These are phyloP conservation scores for Adela reaumurella DNA, from an alignment of 2,888 invertebrate genomes.

Conservation along the genomic window DNA sequence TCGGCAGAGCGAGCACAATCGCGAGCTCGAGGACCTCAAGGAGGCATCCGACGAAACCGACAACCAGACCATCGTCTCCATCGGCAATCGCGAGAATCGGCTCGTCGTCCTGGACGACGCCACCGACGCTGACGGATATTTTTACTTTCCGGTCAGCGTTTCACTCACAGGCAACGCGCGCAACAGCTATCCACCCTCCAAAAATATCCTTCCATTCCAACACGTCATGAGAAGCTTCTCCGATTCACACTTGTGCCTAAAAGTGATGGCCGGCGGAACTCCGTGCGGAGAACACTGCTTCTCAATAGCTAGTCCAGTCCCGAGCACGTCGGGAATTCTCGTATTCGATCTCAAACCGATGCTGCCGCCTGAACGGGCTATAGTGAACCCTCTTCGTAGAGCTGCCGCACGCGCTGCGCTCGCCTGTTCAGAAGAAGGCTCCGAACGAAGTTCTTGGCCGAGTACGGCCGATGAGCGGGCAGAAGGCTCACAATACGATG, in stretches of 20 bases:
- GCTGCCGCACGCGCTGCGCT: constrained; percentile 49
- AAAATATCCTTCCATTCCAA: constrained; percentile 66
- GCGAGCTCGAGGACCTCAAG: constrained; percentile 67
- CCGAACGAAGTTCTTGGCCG: constrained; percentile 56
- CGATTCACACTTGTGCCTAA: constrained; percentile 70
- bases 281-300: constrained; percentile 36
- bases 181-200: constrained; percentile 70
- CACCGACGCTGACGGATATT: constrained; percentile 59
- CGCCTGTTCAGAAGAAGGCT: constrained; percentile 43
- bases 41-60: constrained; percentile 72
- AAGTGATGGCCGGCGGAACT: constrained; percentile 61
- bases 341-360: constrained; percentile 55
- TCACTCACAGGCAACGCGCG: constrained; percentile 59
- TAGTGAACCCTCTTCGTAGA: constrained; percentile 48
- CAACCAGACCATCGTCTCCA: constrained; percentile 53
- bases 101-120: constrained; percentile 55
- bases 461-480: constrained; percentile 56
- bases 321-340: constrained; percentile 60
- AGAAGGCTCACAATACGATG: constrained; percentile 62
- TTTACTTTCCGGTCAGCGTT: constrained; percentile 66
- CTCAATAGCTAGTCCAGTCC: constrained; percentile 53
- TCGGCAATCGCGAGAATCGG: constrained; percentile 45
- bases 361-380: constrained; percentile 39
- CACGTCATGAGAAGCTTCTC: constrained; percentile 73
- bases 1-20: constrained; percentile 53